A percentile compares a stretch with the other conserved stretches of the same genome.
Evolutionary conservation across 2,113 vertebrate genomes (phyloP).

Genomic region (Indicator indicator): DNA sequence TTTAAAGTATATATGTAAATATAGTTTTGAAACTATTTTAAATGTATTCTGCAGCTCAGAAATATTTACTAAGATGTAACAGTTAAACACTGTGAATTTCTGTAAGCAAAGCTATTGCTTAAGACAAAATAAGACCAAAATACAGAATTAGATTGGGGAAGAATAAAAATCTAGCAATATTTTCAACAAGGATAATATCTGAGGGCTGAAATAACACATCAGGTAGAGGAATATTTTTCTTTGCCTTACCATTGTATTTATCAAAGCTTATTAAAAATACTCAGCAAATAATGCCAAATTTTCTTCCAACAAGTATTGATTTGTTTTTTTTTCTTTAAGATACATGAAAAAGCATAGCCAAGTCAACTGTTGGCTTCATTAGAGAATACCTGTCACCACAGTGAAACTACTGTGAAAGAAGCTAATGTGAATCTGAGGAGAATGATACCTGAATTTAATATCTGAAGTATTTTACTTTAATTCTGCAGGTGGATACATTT

Average conservation of each 20-base stretch:
- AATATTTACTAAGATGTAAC: not conserved
- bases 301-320: slow-evolving; percentile 1
- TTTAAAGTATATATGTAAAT: not conserved
- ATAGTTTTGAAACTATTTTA: not conserved
- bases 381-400: slow-evolving; percentile 26
- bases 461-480: slow-evolving; percentile 36
- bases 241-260: not conserved
- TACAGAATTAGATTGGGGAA: not conserved
- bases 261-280: not conserved
- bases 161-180: not conserved
- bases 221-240: not conserved
- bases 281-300: not conserved
- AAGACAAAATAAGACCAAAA: not conserved
- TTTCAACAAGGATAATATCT: not conserved
- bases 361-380: not conserved
- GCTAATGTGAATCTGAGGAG: not conserved
- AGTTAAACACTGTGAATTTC: not conserved
- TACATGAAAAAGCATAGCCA: not conserved
- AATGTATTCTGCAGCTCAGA: not conserved
- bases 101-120: not conserved
- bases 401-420: slow-evolving; percentile 42
- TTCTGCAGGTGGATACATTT: slow-evolving; percentile 18
- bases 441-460: slow-evolving; percentile 21
- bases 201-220: not conserved
- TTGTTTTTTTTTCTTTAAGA: not conserved